A percentile compares a stretch with the other conserved stretches of the same genome.
These are phyloP conservation scores for Muscicapa adusta DNA, from an alignment of 2,113 vertebrate species.

Conservation along the genomic window DNA sequence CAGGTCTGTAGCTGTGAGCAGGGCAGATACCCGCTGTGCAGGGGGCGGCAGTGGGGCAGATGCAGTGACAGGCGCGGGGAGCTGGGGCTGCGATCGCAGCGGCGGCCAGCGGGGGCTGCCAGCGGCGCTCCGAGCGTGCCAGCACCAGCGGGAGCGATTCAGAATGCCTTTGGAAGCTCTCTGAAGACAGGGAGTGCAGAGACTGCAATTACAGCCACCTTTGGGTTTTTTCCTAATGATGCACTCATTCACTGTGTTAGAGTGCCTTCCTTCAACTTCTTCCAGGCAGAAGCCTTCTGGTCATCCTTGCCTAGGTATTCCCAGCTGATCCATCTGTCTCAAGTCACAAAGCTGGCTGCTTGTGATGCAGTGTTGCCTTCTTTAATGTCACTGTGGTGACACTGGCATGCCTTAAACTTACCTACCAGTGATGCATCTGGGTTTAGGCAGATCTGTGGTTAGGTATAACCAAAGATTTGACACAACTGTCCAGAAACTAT, in stretches of 20 bases:
- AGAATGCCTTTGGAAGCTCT: conserved; percentile 18
- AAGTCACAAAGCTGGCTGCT: neutral
- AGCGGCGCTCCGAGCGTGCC: neutral
- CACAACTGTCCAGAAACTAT: neutral
- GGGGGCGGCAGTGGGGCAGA: neutral
- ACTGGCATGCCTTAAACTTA: neutral
- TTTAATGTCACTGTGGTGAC: neutral
- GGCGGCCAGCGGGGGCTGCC: neutral
- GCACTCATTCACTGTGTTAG: neutral
- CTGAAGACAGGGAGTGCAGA: neutral
- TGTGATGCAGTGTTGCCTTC: neutral
- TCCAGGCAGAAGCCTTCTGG: neutral
- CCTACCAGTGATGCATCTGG: neutral
- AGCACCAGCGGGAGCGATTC: neutral
- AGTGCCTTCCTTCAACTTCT: neutral
- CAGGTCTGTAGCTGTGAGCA: neutral
- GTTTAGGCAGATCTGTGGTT: neutral
- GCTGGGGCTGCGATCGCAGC: neutral
- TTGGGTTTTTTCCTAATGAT: neutral
- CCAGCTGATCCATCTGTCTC: neutral
- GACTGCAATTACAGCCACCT: neutral
- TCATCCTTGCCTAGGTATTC: neutral
- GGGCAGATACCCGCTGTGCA: neutral
- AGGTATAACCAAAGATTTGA: neutral
- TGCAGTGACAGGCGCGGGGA: neutral